Evolutionary conservation across 1,140 invertebrate genomes (phyloP), one percentile per base, ranked within the genome.

Genomic region (Drosophila triauraria): DNA sequence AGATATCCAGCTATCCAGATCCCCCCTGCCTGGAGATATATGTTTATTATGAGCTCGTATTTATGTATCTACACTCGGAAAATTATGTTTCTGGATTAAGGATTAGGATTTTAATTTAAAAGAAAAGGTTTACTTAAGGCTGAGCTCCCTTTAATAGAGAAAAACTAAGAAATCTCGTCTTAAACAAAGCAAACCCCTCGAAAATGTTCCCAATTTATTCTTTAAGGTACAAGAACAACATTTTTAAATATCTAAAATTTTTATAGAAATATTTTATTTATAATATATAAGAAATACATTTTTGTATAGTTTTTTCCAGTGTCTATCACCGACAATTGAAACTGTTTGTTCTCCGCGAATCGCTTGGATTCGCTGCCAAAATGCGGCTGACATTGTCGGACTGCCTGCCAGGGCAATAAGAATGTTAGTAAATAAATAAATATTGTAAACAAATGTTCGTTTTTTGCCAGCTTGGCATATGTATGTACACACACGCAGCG

Each of bases 361-460:
- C 30, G 35, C 58, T 44, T 62, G 44, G 23, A 44, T 44, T 23
- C 64, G 68, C 78, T 84, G 72, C 78, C 77, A 83, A 72, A 83
- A 72, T 71, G 81, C 72, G 60, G 48, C 62, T 77, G 72, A 84
- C 81, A 67, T 72, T 80, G 65, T 63, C 62, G 48, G 58, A 69
- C 56, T 67, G 72, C 63, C 54, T 48, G 74, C 54, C 60, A 54
- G 51, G 64, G 69, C 69, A 75, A 64, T 75, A 30, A 51, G 71
- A 76, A 59, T 72, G 64, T 78, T 68, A 60, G 79, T 82, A 86
- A 79, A 71, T 75, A 77, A 78, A 86, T 87, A 87, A 86, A 86
- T 87, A 82, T 80, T 80, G 70, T 83, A 82, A 87, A 56, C 83
- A 87, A 87, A 88, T 86, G 62, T 82, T 56, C 80, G 50, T 77